phyloP scores from a whole-genome alignment of 2,797 vertebrate genomes.

The Parauchenoglanis punctatus region DNA sequence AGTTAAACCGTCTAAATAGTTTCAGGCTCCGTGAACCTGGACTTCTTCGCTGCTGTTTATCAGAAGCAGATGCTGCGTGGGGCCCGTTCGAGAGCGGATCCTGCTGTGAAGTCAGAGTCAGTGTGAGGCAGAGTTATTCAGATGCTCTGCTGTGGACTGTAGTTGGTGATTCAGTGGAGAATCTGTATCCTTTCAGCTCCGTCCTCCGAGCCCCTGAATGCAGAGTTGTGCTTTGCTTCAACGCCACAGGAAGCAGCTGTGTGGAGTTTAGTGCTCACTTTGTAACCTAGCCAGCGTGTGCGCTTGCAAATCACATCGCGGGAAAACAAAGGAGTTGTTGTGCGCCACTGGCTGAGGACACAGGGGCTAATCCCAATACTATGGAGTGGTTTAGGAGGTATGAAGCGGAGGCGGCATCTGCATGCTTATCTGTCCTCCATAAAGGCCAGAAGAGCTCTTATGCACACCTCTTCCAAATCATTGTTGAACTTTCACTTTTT shows the following conservation, averaged over 20 bases:
- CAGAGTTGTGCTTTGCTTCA: conserved; percentile 73
- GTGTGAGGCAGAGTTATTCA: conserved; percentile 39
- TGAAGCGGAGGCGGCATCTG: conserved; percentile 20
- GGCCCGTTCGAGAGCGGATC: conserved; percentile 22
- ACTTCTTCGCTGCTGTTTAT: conserved; percentile 23
- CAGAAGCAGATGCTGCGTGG: conserved; percentile 46
- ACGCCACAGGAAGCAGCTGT: conserved; percentile 82
- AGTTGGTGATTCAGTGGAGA: conserved; percentile 11
- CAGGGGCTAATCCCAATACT: conserved; percentile 41
- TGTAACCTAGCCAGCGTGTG: conserved; percentile 58
- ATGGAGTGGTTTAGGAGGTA: conserved; percentile 39
- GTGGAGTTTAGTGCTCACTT: conserved; percentile 59
- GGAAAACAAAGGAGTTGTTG: conserved; percentile 57
- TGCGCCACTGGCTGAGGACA: conserved; percentile 53
- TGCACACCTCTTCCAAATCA: not conserved
- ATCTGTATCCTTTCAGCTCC: conserved; percentile 60
- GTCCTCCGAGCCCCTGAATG: conserved; percentile 53
- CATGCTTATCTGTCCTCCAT: conserved; percentile 4
- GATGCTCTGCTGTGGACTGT: conserved; percentile 13
- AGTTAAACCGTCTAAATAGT: conserved; percentile 17
- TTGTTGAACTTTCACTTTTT: not conserved
- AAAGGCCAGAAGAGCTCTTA: conserved; percentile 12
- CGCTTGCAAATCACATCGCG: conserved; percentile 68
- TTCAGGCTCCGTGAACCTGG: conserved; percentile 27
- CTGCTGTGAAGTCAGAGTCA: conserved; percentile 20